phyloP scores from a whole-genome alignment of 2,113 vertebrate species.

The Anolis carolinensis region DNA sequence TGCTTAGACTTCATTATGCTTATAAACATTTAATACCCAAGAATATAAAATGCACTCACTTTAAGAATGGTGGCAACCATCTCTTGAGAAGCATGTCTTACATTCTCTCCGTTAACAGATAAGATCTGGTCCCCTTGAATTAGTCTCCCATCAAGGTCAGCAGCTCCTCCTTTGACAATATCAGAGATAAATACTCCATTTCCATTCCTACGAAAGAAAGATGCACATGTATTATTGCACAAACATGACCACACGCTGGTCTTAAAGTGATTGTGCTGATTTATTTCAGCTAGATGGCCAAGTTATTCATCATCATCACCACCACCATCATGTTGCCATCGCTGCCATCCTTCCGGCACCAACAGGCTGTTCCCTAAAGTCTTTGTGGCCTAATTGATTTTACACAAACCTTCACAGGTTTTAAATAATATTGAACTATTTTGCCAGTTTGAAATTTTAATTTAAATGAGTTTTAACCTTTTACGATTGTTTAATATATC shows the following conservation, averaged over 20 bases:
- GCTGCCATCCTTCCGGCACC: no score
- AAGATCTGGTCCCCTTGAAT: conserved; percentile 97
- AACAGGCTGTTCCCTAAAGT: no score
- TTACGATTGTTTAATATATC: no score
- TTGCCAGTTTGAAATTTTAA: no score
- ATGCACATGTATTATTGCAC: conserved; percentile 66
- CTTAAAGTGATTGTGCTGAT: not conserved
- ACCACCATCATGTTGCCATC: no score
- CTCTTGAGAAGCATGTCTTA: conserved; percentile 90
- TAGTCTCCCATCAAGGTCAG: conserved; percentile 92
- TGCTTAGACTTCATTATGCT: conserved; percentile 39
- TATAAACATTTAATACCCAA: conserved; percentile 29
- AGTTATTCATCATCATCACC: not conserved
- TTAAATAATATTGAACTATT: no score
- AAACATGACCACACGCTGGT: conserved; percentile 20
- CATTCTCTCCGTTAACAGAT: conserved; percentile 90
- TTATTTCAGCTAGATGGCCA: not conserved
- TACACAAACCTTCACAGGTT: no score
- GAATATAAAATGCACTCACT: conserved; percentile 73
- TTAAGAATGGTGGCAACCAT: conserved; percentile 91
- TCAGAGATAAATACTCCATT: conserved; percentile 96
- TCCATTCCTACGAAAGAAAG: conserved; percentile 77
- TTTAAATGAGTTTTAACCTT: no score
- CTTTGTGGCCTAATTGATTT: no score
- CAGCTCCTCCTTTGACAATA: conserved; percentile 93